These are phyloP conservation scores for Onychostoma macrolepis DNA, from an alignment of 2,113 vertebrate genomes.

Conservation along the genomic window DNA sequence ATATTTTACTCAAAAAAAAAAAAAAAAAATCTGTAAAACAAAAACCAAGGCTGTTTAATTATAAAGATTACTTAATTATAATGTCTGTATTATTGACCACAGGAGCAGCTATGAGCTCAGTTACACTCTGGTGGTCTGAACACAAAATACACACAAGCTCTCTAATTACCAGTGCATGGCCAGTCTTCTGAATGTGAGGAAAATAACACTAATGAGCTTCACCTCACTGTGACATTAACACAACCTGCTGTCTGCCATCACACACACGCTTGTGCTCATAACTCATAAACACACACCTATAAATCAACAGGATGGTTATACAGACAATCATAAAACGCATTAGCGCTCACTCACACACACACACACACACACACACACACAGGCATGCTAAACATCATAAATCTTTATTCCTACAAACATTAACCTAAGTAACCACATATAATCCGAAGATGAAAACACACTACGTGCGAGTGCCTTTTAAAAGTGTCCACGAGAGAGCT, in stretches of 20 bases:
- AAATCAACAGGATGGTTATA: conserved; percentile 31
- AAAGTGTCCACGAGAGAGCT: background rate
- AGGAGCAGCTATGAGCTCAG: background rate
- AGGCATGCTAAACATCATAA: conserved; percentile 19
- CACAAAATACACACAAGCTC: conserved; percentile 6
- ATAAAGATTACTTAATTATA: background rate
- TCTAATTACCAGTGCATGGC: conserved; percentile 50
- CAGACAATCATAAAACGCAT: conserved; percentile 41
- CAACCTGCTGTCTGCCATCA: conserved; percentile 34
- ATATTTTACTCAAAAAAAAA: background rate
- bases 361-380: background rate
- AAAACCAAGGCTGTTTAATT: background rate
- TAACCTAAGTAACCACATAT: conserved; percentile 36
- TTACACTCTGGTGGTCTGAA: background rate
- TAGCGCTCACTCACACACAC: conserved; percentile 17
- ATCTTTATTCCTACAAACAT: conserved; percentile 43
- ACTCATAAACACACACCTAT: conserved; percentile 39
- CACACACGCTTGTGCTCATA: conserved; percentile 28
- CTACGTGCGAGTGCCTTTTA: background rate
- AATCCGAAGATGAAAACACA: conserved; percentile 21
- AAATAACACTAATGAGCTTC: conserved; percentile 58
- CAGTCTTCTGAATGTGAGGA: conserved; percentile 47
- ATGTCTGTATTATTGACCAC: background rate
- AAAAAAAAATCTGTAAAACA: background rate
- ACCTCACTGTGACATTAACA: conserved; percentile 55